Evolutionary conservation across 2,797 vertebrate genomes (phyloP), one percentile per base, ranked within the genome.

Genomic region (Phoeniculus purpureus): DNA sequence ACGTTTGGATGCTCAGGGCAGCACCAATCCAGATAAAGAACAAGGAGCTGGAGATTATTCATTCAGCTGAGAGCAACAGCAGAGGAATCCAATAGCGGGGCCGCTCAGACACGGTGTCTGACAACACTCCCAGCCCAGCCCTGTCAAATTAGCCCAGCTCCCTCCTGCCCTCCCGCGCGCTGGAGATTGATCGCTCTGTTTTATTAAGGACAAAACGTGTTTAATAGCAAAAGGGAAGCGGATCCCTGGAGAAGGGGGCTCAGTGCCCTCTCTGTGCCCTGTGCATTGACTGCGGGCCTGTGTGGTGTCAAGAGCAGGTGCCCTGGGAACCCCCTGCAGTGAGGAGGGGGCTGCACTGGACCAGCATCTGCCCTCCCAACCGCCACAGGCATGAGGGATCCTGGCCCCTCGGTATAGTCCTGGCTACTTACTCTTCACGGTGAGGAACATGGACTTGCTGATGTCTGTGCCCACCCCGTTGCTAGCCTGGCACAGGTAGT

Each of bases 361-460:
- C 2, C 31, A 6, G 55, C 52, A 19, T n/a, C 45, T 15, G 66
- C 73, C 8, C n/a, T 3, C 8, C 25, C 48, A 48, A 6, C 40
- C 13, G 50, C 56, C 7, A 8, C 52, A 58, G 8, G 37, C 37
- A 37, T 12, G 37, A 37, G 37, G 37, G 37, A 37, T 27, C 21
- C 0, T 5, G 1, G 34, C 31, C 66, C 68, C 0, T 7, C 4
- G 6, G 14, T 18, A 0, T 45, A 1, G 1, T 64, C 60, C 73
- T 1, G 7, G 59, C 43, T n/a, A 98, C 99, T 98, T 89, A 99
- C 99, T 99, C 96, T 99, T 99, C 32, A 99, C 99, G 0, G 99
- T 99, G 90, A 99, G 99, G 83, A 99, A 98, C 99, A 99, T 99
- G 97, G 99, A 99, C 97, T 99, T 99, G 98, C 99, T 99, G 98